Evolutionary conservation across 2,888 invertebrate species (phyloP).

Genomic region (Entomobrya proxima): DNA sequence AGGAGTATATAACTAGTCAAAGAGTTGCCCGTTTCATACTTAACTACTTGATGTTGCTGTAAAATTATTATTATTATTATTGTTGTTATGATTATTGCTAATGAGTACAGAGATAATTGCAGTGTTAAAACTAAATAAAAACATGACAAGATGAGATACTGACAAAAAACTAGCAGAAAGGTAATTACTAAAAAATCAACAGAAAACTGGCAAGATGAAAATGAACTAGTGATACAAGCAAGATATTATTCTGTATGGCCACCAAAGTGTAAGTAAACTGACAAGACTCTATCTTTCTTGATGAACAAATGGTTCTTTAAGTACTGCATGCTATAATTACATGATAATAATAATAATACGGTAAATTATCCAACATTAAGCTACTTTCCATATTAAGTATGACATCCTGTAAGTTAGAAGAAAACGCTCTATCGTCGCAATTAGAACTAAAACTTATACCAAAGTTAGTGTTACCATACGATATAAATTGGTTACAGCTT

Average conservation of each 20-base stretch:
- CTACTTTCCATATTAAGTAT: background rate
- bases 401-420: background rate
- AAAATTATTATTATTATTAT: background rate
- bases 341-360: background rate
- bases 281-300: conserved; percentile 64
- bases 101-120: background rate
- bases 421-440: conserved; percentile 53
- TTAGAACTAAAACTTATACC: background rate
- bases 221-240: background rate
- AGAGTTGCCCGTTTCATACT: too few relatives aligned
- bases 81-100: background rate
- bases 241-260: background rate
- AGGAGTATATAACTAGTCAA: background rate
- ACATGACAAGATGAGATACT: background rate
- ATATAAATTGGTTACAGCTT: background rate
- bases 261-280: conserved; percentile 45
- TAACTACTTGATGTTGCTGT: too few relatives aligned
- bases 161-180: conserved; percentile 4
- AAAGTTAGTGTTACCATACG: background rate
- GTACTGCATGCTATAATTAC: conserved; percentile 30
- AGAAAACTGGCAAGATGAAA: background rate
- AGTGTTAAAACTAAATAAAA: background rate
- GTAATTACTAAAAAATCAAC: conserved; percentile 28
- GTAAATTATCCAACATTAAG: background rate
- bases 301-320: conserved; percentile 50